These are phyloP conservation scores for Periplaneta americana DNA, from an alignment of 1,140 invertebrate species.

Conservation along the genomic window DNA sequence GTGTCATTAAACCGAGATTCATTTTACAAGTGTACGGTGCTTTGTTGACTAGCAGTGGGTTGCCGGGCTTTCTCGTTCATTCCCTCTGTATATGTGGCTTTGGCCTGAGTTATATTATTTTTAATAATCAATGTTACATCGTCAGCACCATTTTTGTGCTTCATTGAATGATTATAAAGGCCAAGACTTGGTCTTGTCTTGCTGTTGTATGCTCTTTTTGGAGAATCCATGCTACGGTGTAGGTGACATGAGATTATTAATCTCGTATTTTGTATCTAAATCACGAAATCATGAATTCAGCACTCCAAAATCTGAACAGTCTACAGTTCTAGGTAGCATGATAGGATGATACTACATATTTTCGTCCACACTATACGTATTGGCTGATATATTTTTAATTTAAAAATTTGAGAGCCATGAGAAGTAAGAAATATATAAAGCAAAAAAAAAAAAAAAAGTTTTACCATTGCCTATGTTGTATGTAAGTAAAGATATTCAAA, in stretches of 20 bases:
- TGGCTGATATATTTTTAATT: not conserved
- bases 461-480: not conserved
- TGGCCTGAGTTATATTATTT: not conserved
- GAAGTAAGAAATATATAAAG: no score
- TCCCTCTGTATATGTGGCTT: not conserved
- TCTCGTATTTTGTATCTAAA: not conserved
- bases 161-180: not conserved
- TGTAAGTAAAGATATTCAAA: not conserved
- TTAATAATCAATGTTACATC: not conserved
- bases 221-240: not conserved
- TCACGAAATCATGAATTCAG: not conserved
- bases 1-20: not conserved
- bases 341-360: not conserved
- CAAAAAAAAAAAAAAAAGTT: not conserved
- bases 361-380: not conserved
- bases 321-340: not conserved
- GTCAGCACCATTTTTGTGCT: not conserved
- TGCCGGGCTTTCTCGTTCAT: not conserved
- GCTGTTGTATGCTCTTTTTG: not conserved
- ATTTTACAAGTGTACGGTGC: not conserved
- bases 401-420: not conserved
- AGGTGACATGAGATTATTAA: not conserved
- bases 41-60: not conserved
- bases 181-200: not conserved
- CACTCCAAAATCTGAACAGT: not conserved